These are phyloP conservation scores for Drosophila sp. DNA, from an alignment of 1,140 invertebrate species.

Conservation along the genomic window DNA sequence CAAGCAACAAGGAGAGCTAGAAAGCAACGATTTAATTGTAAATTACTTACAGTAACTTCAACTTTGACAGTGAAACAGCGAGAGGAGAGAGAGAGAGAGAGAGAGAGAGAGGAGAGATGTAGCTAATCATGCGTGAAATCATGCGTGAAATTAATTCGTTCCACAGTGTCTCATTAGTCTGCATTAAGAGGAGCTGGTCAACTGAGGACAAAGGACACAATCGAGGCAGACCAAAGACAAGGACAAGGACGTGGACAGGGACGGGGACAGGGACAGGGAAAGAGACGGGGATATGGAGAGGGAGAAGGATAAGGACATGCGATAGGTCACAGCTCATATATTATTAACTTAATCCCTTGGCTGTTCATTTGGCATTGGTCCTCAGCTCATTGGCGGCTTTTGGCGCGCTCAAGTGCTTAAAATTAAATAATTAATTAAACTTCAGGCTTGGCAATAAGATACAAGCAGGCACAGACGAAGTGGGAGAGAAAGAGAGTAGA, in stretches of 20 bases:
- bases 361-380: conserved; percentile 58
- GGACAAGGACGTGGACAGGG: conserved; percentile 16
- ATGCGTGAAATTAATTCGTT: conserved; percentile 84
- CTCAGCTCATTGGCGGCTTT: conserved; percentile 65
- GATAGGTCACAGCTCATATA: conserved; percentile 72
- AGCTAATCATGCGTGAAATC: conserved; percentile 84
- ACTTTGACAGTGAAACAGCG: no score
- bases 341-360: conserved; percentile 80
- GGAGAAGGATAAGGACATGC: no score
- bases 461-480: conserved; percentile 11
- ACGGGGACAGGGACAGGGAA: not conserved
- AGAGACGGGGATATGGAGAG: no score
- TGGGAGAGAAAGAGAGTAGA: not conserved
- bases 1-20: no score
- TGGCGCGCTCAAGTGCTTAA: conserved; percentile 80
- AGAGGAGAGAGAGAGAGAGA: conserved; percentile 1
- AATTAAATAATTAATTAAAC: conserved; percentile 84
- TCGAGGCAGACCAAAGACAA: conserved; percentile 6
- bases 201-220: conserved; percentile 16
- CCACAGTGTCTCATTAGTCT: conserved; percentile 84
- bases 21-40: no score
- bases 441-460: conserved; percentile 50
- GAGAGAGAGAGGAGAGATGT: not conserved
- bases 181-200: conserved; percentile 70
- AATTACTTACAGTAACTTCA: no score